Percentiles rank a stretch among this genome's conserved stretches.
phyloP scores from a whole-genome alignment of 2,888 invertebrate genomes.

The Ophion ellenae region DNA sequence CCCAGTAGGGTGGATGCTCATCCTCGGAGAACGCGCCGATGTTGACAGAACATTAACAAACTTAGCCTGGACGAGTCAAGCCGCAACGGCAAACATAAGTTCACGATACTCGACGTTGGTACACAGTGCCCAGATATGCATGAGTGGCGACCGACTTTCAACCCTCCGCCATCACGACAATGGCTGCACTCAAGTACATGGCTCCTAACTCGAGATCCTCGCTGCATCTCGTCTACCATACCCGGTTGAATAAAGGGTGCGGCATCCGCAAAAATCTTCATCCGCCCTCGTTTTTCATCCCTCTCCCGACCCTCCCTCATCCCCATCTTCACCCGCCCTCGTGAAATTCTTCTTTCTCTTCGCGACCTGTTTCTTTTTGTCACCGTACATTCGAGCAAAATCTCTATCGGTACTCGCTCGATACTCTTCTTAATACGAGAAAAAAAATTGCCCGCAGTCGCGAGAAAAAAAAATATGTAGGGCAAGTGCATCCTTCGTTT shows the following conservation, averaged over 20 bases:
- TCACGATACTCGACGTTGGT: conserved; percentile 48
- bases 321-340: conserved; percentile 26
- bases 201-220: conserved; percentile 61
- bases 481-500: background rate
- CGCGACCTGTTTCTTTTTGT: conserved; percentile 56
- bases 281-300: conserved; percentile 58
- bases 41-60: conserved; percentile 53
- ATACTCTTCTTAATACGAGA: conserved; percentile 13
- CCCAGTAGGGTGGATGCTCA: background rate
- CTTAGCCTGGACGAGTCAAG: conserved; percentile 49
- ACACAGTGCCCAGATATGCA: conserved; percentile 73
- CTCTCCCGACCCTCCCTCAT: conserved; percentile 7
- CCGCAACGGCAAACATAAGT: conserved; percentile 48
- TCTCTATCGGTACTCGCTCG: conserved; percentile 8
- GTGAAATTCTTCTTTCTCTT: conserved; percentile 52
- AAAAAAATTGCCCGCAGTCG: conserved; percentile 6
- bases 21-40: conserved; percentile 2
- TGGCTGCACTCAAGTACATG: conserved; percentile 73
- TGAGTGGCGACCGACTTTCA: conserved; percentile 76
- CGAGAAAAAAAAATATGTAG: background rate
- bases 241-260: conserved; percentile 56
- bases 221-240: conserved; percentile 41
- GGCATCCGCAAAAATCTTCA: conserved; percentile 59
- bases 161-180: conserved; percentile 71
- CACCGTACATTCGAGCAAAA: conserved; percentile 19